Conservation (phyloP, 2,797 vertebrate genomes). For the Sebastes cheni region DNA sequence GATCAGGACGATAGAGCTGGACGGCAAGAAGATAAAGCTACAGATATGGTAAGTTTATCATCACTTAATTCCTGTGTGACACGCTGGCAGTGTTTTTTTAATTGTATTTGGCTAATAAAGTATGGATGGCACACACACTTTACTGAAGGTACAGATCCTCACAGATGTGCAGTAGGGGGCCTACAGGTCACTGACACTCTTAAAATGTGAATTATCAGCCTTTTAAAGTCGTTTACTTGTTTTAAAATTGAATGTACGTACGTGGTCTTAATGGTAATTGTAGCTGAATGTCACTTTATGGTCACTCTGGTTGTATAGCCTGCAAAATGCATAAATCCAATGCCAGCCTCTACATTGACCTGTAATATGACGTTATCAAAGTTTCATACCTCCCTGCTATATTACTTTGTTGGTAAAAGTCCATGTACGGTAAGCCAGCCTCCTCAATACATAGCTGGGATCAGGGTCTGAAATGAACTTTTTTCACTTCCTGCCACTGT, state of each 20-base stretch:
- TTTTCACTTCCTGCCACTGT: too few relatives aligned
- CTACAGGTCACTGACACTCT: background rate
- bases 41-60: constrained; percentile 92
- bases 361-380: background rate
- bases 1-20: constrained; percentile 96
- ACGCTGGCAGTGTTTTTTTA: background rate
- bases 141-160: too few relatives aligned
- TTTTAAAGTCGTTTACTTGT: too few relatives aligned
- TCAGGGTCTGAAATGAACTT: too few relatives aligned
- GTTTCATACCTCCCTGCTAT: background rate
- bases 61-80: background rate
- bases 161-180: background rate
- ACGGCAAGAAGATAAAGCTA: constrained; percentile 97
- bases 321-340: background rate
- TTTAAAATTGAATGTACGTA: too few relatives aligned
- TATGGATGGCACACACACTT: background rate
- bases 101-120: background rate
- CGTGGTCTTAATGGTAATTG: too few relatives aligned
- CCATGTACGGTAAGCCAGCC: background rate
- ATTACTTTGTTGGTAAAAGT: accelerated
- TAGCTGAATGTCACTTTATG: too few relatives aligned
- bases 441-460: background rate
- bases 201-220: too few relatives aligned
- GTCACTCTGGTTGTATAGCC: too few relatives aligned
- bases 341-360: background rate